Evolutionary conservation across 2,888 invertebrate genomes (phyloP), one percentile per base, ranked within the genome.

Genomic region (Psococerastis gibbosa): DNA sequence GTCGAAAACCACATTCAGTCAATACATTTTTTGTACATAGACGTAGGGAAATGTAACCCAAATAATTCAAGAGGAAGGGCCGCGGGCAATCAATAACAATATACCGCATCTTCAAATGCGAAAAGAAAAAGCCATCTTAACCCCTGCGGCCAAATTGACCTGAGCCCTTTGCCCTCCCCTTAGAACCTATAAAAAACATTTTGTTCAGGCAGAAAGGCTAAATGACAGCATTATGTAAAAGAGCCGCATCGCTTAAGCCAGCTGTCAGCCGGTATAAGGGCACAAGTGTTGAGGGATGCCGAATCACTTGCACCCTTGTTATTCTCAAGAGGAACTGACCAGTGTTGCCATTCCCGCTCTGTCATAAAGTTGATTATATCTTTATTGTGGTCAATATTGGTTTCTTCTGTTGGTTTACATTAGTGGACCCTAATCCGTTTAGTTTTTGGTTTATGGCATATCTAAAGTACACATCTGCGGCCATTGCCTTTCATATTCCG

Each of bases 221-320:
- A 38, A 38, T 38, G 38, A 38, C 38, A 22, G 22, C 38, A 38
- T 38, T 38, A 38, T 38, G 38, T 38, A 38, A 38, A 38, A 38
- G 38, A 38, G 38, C 27, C n/a, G n/a, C n/a, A n/a, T 27, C 27
- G 8, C 27, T 9, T 27, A 6, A 27, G 27, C 8, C 27, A 27
- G 27, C 27, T 27, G 6, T 27, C 27, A 6, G 27, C 8, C 8
- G 27, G 6, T 27, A 27, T 9, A 27, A 27, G 11, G 27, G 27
- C 27, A 9, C 27, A 27, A 27, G 27, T 27, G 11, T 9, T 6
- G 27, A 11, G 27, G 11, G 8, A 11, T 9, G 6, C 11, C 27
- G 8, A 11, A 11, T 9, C 6, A 27, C 8, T 27, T 27, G 27
- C 11, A 11, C 27, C 27, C 11, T 27, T 27, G 11, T 11, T 11